Conservation (phyloP, 2,888 invertebrate species). For the Drosophila austrosaltans region DNA sequence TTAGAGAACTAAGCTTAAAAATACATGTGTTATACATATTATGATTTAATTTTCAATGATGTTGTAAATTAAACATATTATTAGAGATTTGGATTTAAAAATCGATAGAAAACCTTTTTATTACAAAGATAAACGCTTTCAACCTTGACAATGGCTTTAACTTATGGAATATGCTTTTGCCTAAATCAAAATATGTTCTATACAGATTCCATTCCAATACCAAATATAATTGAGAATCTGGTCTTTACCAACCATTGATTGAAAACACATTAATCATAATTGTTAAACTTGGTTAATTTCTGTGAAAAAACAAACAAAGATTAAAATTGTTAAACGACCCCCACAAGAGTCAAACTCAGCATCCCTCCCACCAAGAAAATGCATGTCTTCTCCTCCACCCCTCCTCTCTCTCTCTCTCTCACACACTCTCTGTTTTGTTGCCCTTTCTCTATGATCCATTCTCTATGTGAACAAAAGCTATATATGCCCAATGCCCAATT, state of each 20-base stretch:
- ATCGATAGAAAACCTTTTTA: no score
- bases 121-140: no score
- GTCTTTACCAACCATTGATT: neutral
- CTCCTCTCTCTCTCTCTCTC: constrained; percentile 6
- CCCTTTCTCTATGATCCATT: constrained; percentile 6
- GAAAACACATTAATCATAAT: neutral
- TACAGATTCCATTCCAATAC: no score
- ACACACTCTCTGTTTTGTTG: no score
- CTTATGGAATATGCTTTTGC: no score
- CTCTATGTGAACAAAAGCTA: constrained; percentile 30
- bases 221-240: neutral
- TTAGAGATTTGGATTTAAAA: no score
- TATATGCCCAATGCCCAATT: constrained; percentile 61
- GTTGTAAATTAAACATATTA: no score
- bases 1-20: no score
- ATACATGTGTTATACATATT: no score
- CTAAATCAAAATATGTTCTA: no score
- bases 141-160: no score
- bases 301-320: constrained; percentile 6
- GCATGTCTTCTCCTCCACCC: constrained; percentile 1
- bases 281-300: constrained; percentile 1
- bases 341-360: neutral
- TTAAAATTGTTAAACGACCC: neutral
- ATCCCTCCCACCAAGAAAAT: constrained; percentile 1
- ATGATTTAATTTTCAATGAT: no score